Conservation (phyloP, 2,797 vertebrate genomes). For the Hylomyscus alleni region DNA sequence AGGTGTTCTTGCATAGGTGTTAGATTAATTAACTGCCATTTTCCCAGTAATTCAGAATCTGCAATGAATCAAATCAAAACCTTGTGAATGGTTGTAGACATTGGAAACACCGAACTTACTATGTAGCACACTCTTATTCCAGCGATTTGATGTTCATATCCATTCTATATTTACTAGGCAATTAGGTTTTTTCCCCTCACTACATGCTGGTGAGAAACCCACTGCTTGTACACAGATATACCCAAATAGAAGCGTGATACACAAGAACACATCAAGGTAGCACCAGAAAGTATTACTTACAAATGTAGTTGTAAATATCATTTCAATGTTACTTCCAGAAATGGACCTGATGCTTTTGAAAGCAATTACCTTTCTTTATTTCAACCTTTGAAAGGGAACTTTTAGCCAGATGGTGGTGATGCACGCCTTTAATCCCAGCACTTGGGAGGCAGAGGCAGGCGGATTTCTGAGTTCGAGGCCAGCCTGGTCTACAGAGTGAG, state of each 20-base stretch:
- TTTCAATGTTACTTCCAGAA: slow-evolving; percentile 68
- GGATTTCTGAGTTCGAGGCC: too few relatives aligned
- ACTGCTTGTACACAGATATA: slow-evolving; percentile 74
- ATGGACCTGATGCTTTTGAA: slow-evolving; percentile 61
- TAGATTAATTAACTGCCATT: slow-evolving; percentile 89
- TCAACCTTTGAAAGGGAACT: slow-evolving; percentile 10
- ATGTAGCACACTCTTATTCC: slow-evolving; percentile 87
- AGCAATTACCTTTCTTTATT: slow-evolving; percentile 53
- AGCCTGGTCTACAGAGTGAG: too few relatives aligned
- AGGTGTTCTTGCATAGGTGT: slow-evolving; percentile 87
- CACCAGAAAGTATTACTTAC: slow-evolving; percentile 50
- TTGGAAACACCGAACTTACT: slow-evolving; percentile 89
- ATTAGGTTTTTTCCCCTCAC: slow-evolving; percentile 87
- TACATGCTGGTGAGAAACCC: slow-evolving; percentile 83
- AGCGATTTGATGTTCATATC: slow-evolving; percentile 87
- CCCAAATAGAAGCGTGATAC: neutral
- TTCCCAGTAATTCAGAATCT: slow-evolving; percentile 89
- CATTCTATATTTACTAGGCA: slow-evolving; percentile 85
- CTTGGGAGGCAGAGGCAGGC: too few relatives aligned
- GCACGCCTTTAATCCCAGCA: too few relatives aligned
- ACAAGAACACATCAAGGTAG: slow-evolving; percentile 50
- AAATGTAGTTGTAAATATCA: slow-evolving; percentile 68
- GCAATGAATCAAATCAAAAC: slow-evolving; percentile 91
- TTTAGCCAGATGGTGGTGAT: too few relatives aligned
- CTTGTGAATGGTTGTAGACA: slow-evolving; percentile 84